Percentiles rank a stretch among this genome's conserved stretches.
Conservation (phyloP, 2,888 invertebrate species). For the Phasia obesa region DNA sequence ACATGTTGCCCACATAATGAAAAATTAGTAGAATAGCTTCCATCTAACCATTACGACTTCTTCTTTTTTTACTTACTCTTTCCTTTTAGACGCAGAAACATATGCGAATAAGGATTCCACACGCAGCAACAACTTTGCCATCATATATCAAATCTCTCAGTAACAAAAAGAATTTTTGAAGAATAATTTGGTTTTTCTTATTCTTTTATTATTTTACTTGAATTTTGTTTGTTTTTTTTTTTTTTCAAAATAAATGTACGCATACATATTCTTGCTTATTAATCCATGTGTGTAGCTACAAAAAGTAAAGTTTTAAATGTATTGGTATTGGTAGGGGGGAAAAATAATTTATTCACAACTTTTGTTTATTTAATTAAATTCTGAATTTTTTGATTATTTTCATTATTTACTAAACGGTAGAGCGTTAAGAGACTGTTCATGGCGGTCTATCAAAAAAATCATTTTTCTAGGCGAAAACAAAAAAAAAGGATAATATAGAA, state of each 20-base stretch:
- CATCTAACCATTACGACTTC: constrained; percentile 47
- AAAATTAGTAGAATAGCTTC: constrained; percentile 77
- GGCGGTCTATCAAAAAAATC: too few relatives aligned
- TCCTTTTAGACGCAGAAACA: neutral
- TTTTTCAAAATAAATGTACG: constrained; percentile 23
- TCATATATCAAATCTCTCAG: constrained; percentile 69
- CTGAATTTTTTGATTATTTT: too few relatives aligned
- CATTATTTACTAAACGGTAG: too few relatives aligned
- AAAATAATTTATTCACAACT: neutral
- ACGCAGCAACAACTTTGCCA: constrained; percentile 53
- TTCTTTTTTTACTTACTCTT: neutral
- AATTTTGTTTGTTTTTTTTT: constrained; percentile 9
- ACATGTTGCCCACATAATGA: constrained; percentile 80
- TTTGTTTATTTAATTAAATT: too few relatives aligned
- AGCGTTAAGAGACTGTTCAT: too few relatives aligned
- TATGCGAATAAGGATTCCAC: constrained; percentile 52
- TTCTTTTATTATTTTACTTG: too few relatives aligned
- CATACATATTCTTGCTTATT: neutral
- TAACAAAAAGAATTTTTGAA: constrained; percentile 78
- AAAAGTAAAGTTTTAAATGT: neutral
- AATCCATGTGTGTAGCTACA: neutral
- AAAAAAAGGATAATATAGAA: too few relatives aligned
- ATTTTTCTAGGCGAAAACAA: too few relatives aligned
- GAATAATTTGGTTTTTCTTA: constrained; percentile 74
- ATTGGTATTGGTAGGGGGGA: neutral